These are phyloP conservation scores for Platichthys flesus DNA, from an alignment of 2,113 vertebrate genomes.

Conservation along the genomic window DNA sequence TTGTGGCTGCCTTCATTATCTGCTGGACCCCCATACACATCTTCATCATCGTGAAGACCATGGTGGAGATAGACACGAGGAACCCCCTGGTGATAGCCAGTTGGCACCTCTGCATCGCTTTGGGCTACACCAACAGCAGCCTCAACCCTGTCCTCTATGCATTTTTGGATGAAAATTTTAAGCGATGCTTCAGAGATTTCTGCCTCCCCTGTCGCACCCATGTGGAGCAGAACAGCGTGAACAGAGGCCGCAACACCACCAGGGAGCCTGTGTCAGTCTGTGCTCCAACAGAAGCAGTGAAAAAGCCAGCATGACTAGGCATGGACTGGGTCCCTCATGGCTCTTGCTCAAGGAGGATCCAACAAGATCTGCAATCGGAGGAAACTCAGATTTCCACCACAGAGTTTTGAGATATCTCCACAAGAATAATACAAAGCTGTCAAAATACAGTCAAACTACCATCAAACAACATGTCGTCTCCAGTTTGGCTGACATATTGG, in stretches of 20 bases:
- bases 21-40: conserved; percentile 98
- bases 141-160: conserved; percentile 96
- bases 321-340: conserved; percentile 75
- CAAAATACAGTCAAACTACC: too few species aligned
- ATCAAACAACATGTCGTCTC: too few species aligned
- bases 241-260: conserved; percentile 76
- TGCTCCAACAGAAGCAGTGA: conserved; percentile 75
- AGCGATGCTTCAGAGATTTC: conserved; percentile 94
- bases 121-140: conserved; percentile 97
- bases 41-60: conserved; percentile 94
- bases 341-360: conserved; percentile 69
- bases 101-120: conserved; percentile 95
- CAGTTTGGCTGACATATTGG: too few species aligned
- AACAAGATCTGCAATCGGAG: conserved; percentile 83
- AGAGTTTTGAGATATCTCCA: conserved; percentile 69
- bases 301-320: conserved; percentile 88
- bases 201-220: conserved; percentile 85
- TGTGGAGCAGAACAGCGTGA: conserved; percentile 80
- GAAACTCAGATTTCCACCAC: conserved; percentile 87
- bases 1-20: conserved; percentile 95
- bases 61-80: conserved; percentile 90
- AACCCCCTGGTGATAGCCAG: conserved; percentile 91
- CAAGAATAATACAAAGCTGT: too few species aligned
- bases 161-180: conserved; percentile 96
- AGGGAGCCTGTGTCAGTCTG: conserved; percentile 87